Evolutionary conservation across 1,140 invertebrate species (phyloP), one percentile per base, ranked within the genome.

Genomic region (Drosophila grimshawi): DNA sequence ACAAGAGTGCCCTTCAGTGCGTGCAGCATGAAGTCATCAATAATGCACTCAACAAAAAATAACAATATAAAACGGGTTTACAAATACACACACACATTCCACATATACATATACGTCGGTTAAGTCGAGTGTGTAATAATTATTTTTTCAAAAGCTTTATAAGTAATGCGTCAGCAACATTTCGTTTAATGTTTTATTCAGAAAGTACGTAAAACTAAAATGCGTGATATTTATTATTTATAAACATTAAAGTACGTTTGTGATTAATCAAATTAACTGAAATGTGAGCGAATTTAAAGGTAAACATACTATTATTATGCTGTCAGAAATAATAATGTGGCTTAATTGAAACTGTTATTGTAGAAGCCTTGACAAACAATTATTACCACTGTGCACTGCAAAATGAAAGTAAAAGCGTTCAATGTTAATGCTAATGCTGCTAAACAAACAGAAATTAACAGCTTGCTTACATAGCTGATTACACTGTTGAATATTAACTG

Each of bases 21-120:
- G 60, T 49, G 60, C 60, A 46, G 51, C 53, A 33, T 46, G 51
- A 59, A 62, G 64, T 66, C 78, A 70, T 88, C 85, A 88, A 89
- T 88, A 88, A 88, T 88, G 72, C 69, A 88, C 80, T 75, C 59
- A 64, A n/a, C n/a, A n/a, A n/a, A n/a, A n/a, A n/a, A 80, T 77
- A 81, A 78, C 62, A 82, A 64, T 55, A 70, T 49, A 72, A 86
- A 82, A 76, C 75, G 67, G 56, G 75, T 74, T 77, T 80, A 43
- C 19, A 19, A 0, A 19, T 35, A 19, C n/a, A 53, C 11, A 11
- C 37, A 27, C 7, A 29, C n/a, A 32, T 30, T 19, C 19, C 19
- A 19, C 39, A 0, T 43, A 39, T 30, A 10, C 3, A 19, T 45
- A 30, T 53, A 10, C 33, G 32, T 7, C 7, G 27, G 19, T 19